phyloP scores from a whole-genome alignment of 2,888 invertebrate genomes.

The Leptinotarsa rubiginosa region DNA sequence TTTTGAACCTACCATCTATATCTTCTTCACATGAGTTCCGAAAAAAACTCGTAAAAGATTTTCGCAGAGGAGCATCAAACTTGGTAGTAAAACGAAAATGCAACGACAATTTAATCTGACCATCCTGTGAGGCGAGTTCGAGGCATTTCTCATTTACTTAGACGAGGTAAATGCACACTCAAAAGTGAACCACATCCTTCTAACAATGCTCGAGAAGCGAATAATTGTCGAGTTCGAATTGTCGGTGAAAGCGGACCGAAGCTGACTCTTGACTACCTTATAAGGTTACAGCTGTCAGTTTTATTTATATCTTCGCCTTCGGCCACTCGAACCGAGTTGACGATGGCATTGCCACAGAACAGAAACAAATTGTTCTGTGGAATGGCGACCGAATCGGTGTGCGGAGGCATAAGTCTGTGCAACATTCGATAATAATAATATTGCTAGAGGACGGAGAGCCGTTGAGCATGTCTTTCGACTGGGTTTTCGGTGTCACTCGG shows the following conservation, averaged over 20 bases:
- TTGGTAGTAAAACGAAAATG: too few species aligned
- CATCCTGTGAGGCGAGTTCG: background rate
- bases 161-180: background rate
- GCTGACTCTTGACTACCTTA: conserved; percentile 49
- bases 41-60: too few species aligned
- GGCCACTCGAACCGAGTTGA: conserved; percentile 26
- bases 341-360: background rate
- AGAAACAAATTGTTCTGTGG: too few species aligned
- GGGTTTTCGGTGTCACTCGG: too few species aligned
- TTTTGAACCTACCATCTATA: too few species aligned
- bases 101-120: too few species aligned
- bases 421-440: conserved; percentile 12
- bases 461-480: too few species aligned
- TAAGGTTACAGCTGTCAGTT: conserved; percentile 56
- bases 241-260: conserved; percentile 51
- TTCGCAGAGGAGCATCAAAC: too few species aligned
- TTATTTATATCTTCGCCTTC: conserved; percentile 52
- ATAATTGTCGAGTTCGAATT: conserved; percentile 34
- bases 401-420: conserved; percentile 6
- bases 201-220: conserved; percentile 15
- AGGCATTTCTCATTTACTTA: background rate
- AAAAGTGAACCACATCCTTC: conserved; percentile 22
- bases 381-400: too few species aligned
- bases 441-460: background rate
- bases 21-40: too few species aligned